phyloP scores from a whole-genome alignment of 2,797 vertebrate genomes.

The Acipenser ruthenus region DNA sequence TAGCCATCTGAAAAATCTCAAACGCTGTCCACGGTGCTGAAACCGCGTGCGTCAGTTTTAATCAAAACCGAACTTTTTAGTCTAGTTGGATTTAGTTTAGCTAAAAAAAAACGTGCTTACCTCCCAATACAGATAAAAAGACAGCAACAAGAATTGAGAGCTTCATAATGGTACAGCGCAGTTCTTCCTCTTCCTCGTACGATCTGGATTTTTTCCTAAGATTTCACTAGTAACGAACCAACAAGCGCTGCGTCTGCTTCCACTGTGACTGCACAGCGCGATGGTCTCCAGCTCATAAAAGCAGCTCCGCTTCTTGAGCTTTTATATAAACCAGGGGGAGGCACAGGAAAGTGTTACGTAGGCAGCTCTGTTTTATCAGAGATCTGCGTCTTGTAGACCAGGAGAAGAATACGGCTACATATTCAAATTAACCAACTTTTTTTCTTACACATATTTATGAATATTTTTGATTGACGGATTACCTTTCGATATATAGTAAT shows the following conservation, averaged over 20 bases:
- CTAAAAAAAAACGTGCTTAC: slow-evolving; percentile 29
- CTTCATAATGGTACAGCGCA: slow-evolving; percentile 43
- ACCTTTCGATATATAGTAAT: no score
- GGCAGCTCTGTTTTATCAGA: slow-evolving; percentile 30
- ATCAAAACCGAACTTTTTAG: no score
- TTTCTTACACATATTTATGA: no score
- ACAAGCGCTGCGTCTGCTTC: not conserved
- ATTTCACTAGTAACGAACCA: not conserved
- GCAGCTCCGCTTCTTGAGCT: slow-evolving; percentile 38
- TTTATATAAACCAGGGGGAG: slow-evolving; percentile 30
- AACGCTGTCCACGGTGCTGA: slow-evolving; percentile 62
- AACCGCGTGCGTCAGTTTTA: slow-evolving; percentile 13
- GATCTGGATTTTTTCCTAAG: not conserved
- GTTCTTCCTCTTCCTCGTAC: slow-evolving; percentile 21
- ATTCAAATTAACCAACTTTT: no score
- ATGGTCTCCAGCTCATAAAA: slow-evolving; percentile 30
- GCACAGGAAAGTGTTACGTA: slow-evolving; percentile 29
- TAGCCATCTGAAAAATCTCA: no score
- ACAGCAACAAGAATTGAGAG: slow-evolving; percentile 31
- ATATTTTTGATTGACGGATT: no score
- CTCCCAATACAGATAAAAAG: slow-evolving; percentile 37
- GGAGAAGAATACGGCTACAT: slow-evolving; percentile 3
- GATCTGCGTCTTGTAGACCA: slow-evolving; percentile 48
- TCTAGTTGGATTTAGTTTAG: no score
- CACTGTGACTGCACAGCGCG: not conserved